phyloP scores from a whole-genome alignment of 2,888 invertebrate genomes.

The Drosophila mettleri region DNA sequence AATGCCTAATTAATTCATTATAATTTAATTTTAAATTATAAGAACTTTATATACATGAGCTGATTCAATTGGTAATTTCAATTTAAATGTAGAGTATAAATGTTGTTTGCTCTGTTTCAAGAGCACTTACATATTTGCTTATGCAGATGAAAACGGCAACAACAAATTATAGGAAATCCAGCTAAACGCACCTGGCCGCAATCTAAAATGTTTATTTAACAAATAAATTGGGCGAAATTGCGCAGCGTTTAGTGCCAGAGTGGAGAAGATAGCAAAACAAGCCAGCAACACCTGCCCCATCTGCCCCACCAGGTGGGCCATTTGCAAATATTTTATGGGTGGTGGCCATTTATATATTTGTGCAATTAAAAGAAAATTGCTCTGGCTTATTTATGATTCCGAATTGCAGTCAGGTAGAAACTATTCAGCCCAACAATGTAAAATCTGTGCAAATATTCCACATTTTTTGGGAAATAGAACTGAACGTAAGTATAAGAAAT shows the following conservation, averaged over 20 bases:
- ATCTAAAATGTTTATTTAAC: slow-evolving; percentile 61
- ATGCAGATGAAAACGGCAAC: slow-evolving; percentile 6
- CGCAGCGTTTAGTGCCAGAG: slow-evolving; percentile 32
- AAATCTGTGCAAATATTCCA: slow-evolving; percentile 29
- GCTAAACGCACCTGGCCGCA: slow-evolving; percentile 45
- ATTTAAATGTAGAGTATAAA: not conserved
- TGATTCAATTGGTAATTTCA: not conserved
- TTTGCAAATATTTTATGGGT: slow-evolving; percentile 23
- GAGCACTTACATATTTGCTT: slow-evolving; percentile 5
- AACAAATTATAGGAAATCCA: slow-evolving; percentile 17
- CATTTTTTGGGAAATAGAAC: slow-evolving; percentile 1
- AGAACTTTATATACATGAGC: no score
- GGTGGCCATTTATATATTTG: slow-evolving; percentile 34
- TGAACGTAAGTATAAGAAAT: not conserved
- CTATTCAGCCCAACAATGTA: slow-evolving; percentile 9
- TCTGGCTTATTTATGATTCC: slow-evolving; percentile 31
- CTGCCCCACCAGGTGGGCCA: not conserved
- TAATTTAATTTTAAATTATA: no score
- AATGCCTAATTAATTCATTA: no score
- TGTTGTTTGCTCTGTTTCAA: not conserved
- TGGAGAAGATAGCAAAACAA: slow-evolving; percentile 2
- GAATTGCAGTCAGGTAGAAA: slow-evolving; percentile 30
- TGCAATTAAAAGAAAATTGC: slow-evolving; percentile 63
- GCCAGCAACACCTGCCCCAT: not conserved
- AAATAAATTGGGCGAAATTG: slow-evolving; percentile 63